Evolutionary conservation across 2,888 invertebrate genomes (phyloP).

Genomic region (Eristalis arbustorum): DNA sequence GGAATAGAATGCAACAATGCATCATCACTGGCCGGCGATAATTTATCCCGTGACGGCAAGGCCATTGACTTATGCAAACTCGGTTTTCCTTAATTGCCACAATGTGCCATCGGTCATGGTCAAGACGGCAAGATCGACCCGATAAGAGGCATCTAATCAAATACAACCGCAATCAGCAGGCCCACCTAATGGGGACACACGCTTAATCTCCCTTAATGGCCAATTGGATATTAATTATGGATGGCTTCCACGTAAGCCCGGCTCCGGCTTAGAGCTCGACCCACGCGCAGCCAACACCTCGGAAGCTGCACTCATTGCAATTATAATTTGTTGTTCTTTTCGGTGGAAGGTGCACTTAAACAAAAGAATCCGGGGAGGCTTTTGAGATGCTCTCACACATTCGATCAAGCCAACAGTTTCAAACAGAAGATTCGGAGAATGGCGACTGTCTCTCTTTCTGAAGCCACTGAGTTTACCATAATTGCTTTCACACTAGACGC

Average conservation of each 20-base stretch:
- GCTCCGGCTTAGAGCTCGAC: not conserved
- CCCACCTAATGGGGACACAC: constrained; percentile 8
- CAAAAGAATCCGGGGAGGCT: constrained; percentile 27
- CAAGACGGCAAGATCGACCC: not conserved
- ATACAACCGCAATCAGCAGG: constrained; percentile 1
- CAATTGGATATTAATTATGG: constrained; percentile 48
- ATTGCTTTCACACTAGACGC: constrained; percentile 58
- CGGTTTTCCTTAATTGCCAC: not conserved
- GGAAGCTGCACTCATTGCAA: constrained; percentile 35
- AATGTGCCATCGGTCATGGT: not conserved
- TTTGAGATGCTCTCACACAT: constrained; percentile 63
- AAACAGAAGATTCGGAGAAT: constrained; percentile 16
- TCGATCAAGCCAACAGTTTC: constrained; percentile 64
- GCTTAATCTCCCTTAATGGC: constrained; percentile 36
- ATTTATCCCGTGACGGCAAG: not conserved
- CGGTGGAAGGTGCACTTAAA: constrained; percentile 3
- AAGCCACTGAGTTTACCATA: not conserved
- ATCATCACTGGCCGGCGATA: not conserved
- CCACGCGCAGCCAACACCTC: constrained; percentile 25
- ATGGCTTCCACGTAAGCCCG: constrained; percentile 1
- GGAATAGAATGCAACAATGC: not conserved
- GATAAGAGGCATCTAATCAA: constrained; percentile 15
- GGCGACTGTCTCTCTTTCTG: not conserved
- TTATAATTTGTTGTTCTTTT: constrained; percentile 29
- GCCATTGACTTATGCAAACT: not conserved